Percentiles rank a stretch among this genome's conserved stretches.
phyloP scores from a whole-genome alignment of 2,113 vertebrate species.

The Thunnus maccoyii region DNA sequence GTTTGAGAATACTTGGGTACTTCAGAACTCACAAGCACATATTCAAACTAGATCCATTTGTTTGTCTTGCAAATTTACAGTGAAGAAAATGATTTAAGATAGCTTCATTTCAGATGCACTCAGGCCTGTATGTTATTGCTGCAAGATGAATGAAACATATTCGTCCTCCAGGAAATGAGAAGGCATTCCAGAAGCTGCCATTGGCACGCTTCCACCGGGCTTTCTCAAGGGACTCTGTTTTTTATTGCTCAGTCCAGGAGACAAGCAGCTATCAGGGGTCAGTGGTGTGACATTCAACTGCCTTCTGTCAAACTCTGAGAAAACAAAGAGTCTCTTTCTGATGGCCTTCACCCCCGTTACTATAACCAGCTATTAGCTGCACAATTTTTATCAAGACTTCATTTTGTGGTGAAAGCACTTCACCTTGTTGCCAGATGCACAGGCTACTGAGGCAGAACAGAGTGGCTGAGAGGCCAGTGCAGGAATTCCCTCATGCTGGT shows the following conservation, averaged over 20 bases:
- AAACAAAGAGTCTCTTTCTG: slow-evolving; percentile 74
- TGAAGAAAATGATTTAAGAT: not conserved
- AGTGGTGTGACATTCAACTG: slow-evolving; percentile 40
- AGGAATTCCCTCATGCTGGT: slow-evolving; percentile 85
- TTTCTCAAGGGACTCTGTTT: slow-evolving; percentile 76
- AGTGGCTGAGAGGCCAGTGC: slow-evolving; percentile 67
- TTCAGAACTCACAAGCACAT: not conserved
- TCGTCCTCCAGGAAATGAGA: slow-evolving; percentile 64
- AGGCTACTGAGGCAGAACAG: slow-evolving; percentile 78
- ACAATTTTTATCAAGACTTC: slow-evolving; percentile 77
- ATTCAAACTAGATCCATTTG: not conserved
- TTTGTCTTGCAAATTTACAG: slow-evolving; percentile 2
- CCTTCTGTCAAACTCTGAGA: slow-evolving; percentile 22
- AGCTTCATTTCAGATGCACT: not conserved
- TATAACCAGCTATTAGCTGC: slow-evolving; percentile 68
- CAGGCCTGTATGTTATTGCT: slow-evolving; percentile 36
- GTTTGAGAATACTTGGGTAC: not conserved
- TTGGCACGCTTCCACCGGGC: slow-evolving; percentile 60
- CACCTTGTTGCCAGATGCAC: slow-evolving; percentile 77
- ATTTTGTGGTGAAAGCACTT: slow-evolving; percentile 84
- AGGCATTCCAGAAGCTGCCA: slow-evolving; percentile 65
- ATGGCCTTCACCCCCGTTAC: slow-evolving; percentile 34
- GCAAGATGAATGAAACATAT: slow-evolving; percentile 60
- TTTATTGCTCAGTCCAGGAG: slow-evolving; percentile 56
- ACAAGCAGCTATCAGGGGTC: slow-evolving; percentile 53